phyloP scores from a whole-genome alignment of 2,797 vertebrate genomes.

The Alectoris magna region DNA sequence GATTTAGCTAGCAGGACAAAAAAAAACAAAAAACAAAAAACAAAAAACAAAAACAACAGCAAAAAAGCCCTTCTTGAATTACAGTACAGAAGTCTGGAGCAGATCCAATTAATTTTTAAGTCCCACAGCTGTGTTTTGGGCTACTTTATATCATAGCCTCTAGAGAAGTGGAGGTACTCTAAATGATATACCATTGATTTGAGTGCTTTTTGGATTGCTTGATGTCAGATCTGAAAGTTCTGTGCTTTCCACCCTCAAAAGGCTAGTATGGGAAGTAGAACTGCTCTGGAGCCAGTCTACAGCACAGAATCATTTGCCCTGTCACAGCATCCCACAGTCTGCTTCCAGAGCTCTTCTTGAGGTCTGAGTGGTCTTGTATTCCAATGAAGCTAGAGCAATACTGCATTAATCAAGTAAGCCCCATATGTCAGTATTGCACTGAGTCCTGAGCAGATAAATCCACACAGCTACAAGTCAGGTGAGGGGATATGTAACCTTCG shows the following conservation, averaged over 20 bases:
- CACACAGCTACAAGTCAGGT: fast-evolving
- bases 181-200: not conserved
- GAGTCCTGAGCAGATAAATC: not conserved
- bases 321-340: not conserved
- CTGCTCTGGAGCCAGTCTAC: not conserved
- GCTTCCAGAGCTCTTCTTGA: not conserved
- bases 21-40: not conserved
- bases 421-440: not conserved
- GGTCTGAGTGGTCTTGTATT: not conserved
- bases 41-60: not conserved
- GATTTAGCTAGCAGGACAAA: not conserved
- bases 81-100: not conserved
- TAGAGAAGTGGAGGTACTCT: not conserved
- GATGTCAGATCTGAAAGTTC: not conserved
- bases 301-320: not conserved
- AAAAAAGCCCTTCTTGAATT: not conserved
- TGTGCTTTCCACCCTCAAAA: not conserved
- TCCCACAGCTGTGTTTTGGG: not conserved
- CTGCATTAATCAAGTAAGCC: not conserved
- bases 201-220: not conserved
- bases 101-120: not conserved
- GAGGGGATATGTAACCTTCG: fast-evolving
- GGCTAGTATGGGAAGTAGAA: not conserved
- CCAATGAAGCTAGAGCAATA: not conserved
- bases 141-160: not conserved